Percentiles rank a stretch among this genome's conserved stretches.
phyloP scores from a whole-genome alignment of 2,113 vertebrate genomes.

The Smithornis capensis region DNA sequence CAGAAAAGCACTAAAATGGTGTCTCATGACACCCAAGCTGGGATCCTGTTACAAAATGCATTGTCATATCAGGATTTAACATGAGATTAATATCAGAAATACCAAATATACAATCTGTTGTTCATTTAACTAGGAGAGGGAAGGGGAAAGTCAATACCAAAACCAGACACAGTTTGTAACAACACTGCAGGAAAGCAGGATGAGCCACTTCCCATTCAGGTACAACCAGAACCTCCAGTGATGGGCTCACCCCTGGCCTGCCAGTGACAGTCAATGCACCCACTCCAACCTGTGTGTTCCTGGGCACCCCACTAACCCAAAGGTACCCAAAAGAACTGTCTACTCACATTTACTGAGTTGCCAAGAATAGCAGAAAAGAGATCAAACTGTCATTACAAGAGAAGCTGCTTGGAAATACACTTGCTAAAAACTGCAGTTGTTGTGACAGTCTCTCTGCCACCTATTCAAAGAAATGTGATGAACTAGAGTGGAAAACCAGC shows the following conservation, averaged over 20 bases:
- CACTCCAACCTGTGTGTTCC: neutral
- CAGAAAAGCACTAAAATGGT: neutral
- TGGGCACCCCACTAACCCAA: neutral
- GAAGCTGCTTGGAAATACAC: neutral
- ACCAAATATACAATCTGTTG: neutral
- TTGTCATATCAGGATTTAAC: neutral
- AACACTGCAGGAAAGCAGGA: neutral
- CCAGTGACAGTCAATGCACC: neutral
- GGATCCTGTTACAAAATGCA: neutral
- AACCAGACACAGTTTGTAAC: neutral
- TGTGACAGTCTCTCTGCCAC: neutral
- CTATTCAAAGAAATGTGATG: neutral
- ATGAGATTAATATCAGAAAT: neutral
- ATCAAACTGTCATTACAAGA: neutral
- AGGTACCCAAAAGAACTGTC: neutral
- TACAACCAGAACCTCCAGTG: neutral
- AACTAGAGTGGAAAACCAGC: neutral
- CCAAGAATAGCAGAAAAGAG: neutral
- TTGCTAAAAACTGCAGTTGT: neutral
- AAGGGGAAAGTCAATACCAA: neutral
- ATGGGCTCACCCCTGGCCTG: rapidly evolving
- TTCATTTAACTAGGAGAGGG: neutral
- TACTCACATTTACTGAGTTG: neutral
- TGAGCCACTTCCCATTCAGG: neutral
- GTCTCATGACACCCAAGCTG: neutral